Evolutionary conservation across 2,888 invertebrate species (phyloP).

Genomic region (Stomorhina lunata): DNA sequence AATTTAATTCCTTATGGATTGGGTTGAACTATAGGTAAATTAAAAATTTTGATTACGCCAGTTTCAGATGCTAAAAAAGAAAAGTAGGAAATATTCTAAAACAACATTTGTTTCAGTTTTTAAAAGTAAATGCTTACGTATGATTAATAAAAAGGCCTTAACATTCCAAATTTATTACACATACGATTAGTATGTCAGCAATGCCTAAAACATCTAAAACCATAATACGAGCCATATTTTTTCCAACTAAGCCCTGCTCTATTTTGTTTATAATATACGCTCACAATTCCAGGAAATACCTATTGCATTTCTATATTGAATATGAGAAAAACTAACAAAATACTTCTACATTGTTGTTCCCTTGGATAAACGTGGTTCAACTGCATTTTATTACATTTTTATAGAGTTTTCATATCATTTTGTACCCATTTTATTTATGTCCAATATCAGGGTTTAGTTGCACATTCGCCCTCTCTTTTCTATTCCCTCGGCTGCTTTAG

Average conservation of each 20-base stretch:
- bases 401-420: slow-evolving; percentile 47
- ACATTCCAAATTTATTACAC: slow-evolving; percentile 6
- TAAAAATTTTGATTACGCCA: too few species aligned
- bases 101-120: too few species aligned
- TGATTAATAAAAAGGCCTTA: slow-evolving; percentile 2
- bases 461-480: neutral
- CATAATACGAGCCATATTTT: too few species aligned
- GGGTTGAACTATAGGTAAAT: too few species aligned
- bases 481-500: slow-evolving; percentile 32
- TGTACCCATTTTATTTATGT: slow-evolving; percentile 1
- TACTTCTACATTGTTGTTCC: slow-evolving; percentile 41
- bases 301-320: slow-evolving; percentile 1
- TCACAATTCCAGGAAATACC: too few species aligned
- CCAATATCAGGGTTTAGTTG: slow-evolving; percentile 11
- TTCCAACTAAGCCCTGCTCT: slow-evolving; percentile 35
- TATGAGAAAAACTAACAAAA: neutral
- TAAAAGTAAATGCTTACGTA: neutral
- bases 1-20: too few species aligned
- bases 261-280: slow-evolving; percentile 37
- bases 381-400: slow-evolving; percentile 59
- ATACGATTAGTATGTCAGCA: slow-evolving; percentile 15
- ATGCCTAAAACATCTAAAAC: neutral
- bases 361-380: slow-evolving; percentile 52
- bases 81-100: too few species aligned
- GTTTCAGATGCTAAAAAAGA: too few species aligned